Conservation (phyloP, 1,140 invertebrate genomes). For the Platyura marginata region DNA sequence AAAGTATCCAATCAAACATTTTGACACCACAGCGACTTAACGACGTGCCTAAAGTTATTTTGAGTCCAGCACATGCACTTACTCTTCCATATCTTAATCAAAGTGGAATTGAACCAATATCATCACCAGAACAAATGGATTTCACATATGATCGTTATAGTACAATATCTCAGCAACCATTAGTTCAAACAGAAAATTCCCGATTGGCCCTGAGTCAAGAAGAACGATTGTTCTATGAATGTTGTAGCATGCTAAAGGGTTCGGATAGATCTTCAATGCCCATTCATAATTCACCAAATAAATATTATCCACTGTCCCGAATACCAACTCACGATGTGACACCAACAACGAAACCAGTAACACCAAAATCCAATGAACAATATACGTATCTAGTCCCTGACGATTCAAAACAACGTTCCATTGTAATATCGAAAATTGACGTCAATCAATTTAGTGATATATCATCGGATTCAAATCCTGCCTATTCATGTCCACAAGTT, state of each 20-base stretch:
- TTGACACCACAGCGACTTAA: not conserved
- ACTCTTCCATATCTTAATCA: not conserved
- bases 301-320: not conserved
- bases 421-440: constrained; percentile 2
- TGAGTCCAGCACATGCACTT: not conserved
- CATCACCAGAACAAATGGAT: constrained; percentile 3
- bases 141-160: constrained; percentile 1
- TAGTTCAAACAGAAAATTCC: not conserved
- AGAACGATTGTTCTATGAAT: constrained; percentile 22
- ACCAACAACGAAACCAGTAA: constrained; percentile 4
- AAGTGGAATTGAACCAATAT: constrained; percentile 5
- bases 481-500: constrained; percentile 1
- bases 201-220: constrained; percentile 21
- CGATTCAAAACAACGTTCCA: not conserved
- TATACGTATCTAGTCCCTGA: constrained; percentile 1
- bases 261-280: constrained; percentile 12
- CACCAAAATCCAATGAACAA: constrained; percentile 5
- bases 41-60: not conserved
- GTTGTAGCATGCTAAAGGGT: constrained; percentile 22
- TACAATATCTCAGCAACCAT: not conserved
- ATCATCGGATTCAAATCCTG: constrained; percentile 6
- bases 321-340: not conserved
- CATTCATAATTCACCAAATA: constrained; percentile 1
- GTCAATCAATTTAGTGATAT: constrained; percentile 7
- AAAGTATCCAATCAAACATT: not conserved